A percentile compares a stretch with the other conserved stretches of the same genome.
phyloP scores from a whole-genome alignment of 2,888 invertebrate genomes.

The Lasioglossum leucozonium region DNA sequence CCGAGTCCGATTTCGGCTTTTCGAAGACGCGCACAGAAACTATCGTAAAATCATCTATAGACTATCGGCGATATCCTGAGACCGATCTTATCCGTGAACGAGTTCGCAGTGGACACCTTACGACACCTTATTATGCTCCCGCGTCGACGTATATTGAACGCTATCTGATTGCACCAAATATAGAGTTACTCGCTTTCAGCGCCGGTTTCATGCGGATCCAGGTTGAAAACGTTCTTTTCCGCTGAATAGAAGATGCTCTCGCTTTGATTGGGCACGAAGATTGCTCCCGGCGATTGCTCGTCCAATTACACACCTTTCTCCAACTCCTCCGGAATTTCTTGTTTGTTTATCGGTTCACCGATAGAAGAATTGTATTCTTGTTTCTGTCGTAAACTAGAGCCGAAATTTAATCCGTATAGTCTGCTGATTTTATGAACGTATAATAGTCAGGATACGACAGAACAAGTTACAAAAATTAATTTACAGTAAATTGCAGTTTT shows the following conservation, averaged over 20 bases:
- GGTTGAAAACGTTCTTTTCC: neutral
- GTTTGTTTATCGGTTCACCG: neutral
- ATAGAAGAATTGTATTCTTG: neutral
- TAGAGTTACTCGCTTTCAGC: constrained; percentile 72
- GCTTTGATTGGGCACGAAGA: neutral
- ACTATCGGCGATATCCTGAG: neutral
- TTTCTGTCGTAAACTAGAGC: neutral
- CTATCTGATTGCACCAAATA: constrained; percentile 75
- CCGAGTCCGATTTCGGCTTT: constrained; percentile 68
- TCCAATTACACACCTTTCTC: neutral
- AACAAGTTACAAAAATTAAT: no score
- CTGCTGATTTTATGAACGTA: neutral
- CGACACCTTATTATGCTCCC: constrained; percentile 37
- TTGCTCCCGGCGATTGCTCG: neutral
- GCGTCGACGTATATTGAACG: constrained; percentile 9
- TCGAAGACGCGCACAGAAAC: neutral
- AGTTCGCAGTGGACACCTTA: constrained; percentile 35
- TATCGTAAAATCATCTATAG: constrained; percentile 10
- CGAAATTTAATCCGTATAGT: neutral
- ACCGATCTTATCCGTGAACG: constrained; percentile 57
- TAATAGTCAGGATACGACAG: no score
- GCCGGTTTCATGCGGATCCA: neutral
- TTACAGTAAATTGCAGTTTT: neutral
- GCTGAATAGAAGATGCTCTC: neutral
- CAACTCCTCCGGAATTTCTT: neutral